Conservation (phyloP, 2,113 vertebrate species). For the Andinoacara biseriatus region DNA sequence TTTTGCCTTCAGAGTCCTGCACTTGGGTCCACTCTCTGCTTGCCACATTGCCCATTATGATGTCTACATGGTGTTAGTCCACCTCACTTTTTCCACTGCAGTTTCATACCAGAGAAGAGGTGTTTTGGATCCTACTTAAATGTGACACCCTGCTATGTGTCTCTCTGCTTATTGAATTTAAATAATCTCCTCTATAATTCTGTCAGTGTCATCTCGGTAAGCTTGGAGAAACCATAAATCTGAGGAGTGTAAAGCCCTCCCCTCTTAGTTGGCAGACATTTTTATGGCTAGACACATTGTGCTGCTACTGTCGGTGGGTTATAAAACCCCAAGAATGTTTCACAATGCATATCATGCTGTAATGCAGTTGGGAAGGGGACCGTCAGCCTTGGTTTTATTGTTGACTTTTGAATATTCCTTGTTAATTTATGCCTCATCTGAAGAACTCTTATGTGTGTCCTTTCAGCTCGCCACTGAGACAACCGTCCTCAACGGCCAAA, state of each 20-base stretch:
- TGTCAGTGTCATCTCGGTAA: slow-evolving; percentile 43
- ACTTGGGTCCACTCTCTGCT: no score
- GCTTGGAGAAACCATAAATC: slow-evolving; percentile 52
- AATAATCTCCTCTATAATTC: slow-evolving; percentile 61
- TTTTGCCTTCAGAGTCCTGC: no score
- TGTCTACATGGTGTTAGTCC: not conserved
- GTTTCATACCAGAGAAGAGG: slow-evolving; percentile 3
- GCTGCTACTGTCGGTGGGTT: slow-evolving; percentile 47
- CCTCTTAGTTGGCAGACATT: slow-evolving; percentile 38
- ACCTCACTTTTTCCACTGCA: not conserved
- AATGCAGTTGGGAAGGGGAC: slow-evolving; percentile 4
- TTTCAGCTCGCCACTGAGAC: slow-evolving; percentile 91
- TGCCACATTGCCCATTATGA: no score
- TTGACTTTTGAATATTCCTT: slow-evolving; percentile 27
- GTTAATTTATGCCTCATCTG: slow-evolving; percentile 19
- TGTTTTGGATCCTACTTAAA: slow-evolving; percentile 38
- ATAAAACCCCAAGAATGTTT: slow-evolving; percentile 51
- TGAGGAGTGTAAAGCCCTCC: slow-evolving; percentile 22
- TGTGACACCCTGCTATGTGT: slow-evolving; percentile 38
- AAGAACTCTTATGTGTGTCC: slow-evolving; percentile 57
- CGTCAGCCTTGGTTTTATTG: slow-evolving; percentile 24
- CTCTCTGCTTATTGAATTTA: slow-evolving; percentile 54
- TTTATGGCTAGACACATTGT: slow-evolving; percentile 45
- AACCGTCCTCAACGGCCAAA: slow-evolving; percentile 95
- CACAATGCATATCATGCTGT: slow-evolving; percentile 27